These are phyloP conservation scores for Vulpes lagopus DNA, from an alignment of 2,113 vertebrate genomes.

Conservation along the genomic window DNA sequence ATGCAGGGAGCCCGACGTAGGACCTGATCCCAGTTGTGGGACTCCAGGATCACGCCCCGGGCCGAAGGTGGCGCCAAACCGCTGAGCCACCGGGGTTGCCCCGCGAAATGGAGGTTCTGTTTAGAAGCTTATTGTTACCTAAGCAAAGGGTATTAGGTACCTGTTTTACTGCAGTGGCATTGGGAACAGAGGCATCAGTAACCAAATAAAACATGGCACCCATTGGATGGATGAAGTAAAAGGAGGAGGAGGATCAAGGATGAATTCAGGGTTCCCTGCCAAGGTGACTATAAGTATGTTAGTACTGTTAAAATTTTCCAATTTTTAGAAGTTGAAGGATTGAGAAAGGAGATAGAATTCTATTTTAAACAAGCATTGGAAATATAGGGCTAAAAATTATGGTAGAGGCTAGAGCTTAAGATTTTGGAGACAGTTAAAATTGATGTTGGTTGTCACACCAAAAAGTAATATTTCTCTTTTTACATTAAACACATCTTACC, in stretches of 20 bases:
- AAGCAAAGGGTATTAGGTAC: neutral
- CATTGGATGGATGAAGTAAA: neutral
- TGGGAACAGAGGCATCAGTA: neutral
- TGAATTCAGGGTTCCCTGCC: neutral
- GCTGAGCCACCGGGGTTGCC: too few relatives aligned
- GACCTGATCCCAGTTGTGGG: too few relatives aligned
- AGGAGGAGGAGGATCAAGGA: neutral
- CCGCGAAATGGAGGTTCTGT: neutral
- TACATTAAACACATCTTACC: neutral
- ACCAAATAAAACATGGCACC: neutral
- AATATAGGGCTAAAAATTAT: conserved; percentile 17
- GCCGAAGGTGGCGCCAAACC: too few relatives aligned
- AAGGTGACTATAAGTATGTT: neutral
- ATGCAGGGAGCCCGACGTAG: too few relatives aligned
- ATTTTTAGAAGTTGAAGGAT: conserved; percentile 28
- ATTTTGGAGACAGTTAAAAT: conserved; percentile 39
- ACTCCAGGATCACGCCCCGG: too few relatives aligned
- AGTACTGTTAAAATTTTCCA: conserved; percentile 23
- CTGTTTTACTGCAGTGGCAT: neutral
- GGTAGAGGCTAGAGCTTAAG: neutral
- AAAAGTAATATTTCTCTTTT: conserved; percentile 46
- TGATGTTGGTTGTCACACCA: neutral
- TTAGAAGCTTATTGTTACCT: conserved; percentile 2
- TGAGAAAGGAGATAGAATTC: neutral
- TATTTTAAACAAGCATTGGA: conserved; percentile 47